Evolutionary conservation across 2,888 invertebrate species (phyloP), one percentile per base, ranked within the genome.

Genomic region (Yponomeuta malinellus): DNA sequence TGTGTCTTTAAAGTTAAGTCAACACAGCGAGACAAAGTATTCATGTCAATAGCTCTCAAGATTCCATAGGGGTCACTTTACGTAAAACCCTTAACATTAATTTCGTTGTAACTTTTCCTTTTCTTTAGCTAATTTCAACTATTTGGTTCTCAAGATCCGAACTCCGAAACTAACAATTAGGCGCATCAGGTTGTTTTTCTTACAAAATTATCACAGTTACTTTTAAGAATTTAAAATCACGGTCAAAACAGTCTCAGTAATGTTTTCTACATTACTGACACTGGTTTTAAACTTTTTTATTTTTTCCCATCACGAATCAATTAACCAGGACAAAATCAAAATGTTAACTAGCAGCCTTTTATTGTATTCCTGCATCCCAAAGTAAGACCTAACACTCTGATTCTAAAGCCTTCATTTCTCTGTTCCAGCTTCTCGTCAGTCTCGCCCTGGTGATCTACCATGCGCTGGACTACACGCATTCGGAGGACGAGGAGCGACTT

Each of bases 391-490:
- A 64, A 10, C 64, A 3, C 52, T 59, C 52, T 12, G 15, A 59
- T 12, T 8, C 52, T 15, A 59, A 59, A 15, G 12, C 15, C 15
- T 15, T 12, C 4, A 12, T 59, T 12, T 33, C 10, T 63, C 86
- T 86, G 81, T 94, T 94, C 2, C 93, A 97, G 97, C 92, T 96
- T 82, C 94, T 97, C 76, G 94, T 95, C 74, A 95, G 95, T 78
- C 88, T 98, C 79, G 98, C 98, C 67, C 92, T 96, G 78, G 94
- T 97, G 77, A 95, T 98, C 77, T 98, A 97, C 90, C 95, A 95
- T 78, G 97, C 98, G 63, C 92, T 98, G 86, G 98, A 98, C 90
- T 97, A 96, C 88, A 97, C 97, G 76, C 94, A 97, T 80, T 94
- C 95, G 66, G 96, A 96, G 78, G 96, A 96, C 74, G 97, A 98